Conservation (phyloP, 2,113 vertebrate species). For the Phaetusa simplex region DNA sequence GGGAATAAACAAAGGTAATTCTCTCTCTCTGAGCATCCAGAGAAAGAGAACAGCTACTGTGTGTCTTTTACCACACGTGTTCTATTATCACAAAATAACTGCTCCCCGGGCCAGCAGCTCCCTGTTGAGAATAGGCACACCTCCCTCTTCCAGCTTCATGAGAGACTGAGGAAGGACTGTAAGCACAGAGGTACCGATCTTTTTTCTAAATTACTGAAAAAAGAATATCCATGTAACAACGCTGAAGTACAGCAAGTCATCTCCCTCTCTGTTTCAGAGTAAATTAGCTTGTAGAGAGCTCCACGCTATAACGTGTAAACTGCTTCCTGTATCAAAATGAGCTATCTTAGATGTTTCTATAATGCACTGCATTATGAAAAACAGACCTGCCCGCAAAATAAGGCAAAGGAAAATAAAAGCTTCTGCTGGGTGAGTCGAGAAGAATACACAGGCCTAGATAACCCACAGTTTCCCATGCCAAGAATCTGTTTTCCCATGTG, state of each 20-base stretch:
- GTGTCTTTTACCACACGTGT: not conserved
- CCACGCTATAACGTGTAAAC: not conserved
- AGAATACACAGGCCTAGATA: not conserved
- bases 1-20: not conserved
- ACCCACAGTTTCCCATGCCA: not conserved
- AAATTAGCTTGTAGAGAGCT: not conserved
- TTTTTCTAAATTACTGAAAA: not conserved
- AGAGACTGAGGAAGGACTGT: not conserved
- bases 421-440: not conserved
- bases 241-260: not conserved
- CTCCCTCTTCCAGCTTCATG: not conserved
- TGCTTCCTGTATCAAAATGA: not conserved
- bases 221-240: not conserved
- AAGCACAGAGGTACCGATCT: not conserved
- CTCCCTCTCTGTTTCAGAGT: not conserved
- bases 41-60: not conserved
- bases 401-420: not conserved
- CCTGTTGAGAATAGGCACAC: not conserved
- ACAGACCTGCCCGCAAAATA: not conserved
- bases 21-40: not conserved
- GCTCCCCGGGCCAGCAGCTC: not conserved
- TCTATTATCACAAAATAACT: not conserved
- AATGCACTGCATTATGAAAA: not conserved
- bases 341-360: not conserved
- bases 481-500: not conserved